Conservation (phyloP, 2,888 invertebrate species). For the Papilio protenor region DNA sequence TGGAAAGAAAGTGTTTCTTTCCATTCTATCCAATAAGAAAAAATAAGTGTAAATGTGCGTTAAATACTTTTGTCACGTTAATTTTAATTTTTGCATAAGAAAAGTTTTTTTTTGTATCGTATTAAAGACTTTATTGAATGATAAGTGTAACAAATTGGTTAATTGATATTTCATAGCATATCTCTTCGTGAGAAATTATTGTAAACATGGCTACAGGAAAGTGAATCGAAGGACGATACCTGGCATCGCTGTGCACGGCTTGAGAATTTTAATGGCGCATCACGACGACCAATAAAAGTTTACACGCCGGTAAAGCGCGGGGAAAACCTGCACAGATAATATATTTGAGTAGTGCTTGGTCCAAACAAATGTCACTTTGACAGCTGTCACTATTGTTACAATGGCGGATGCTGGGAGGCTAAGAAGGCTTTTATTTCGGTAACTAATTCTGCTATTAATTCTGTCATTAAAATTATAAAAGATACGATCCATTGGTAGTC, state of each 20-base stretch:
- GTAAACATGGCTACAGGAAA: constrained; percentile 43
- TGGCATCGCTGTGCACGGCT: constrained; percentile 47
- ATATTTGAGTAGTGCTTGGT: constrained; percentile 28
- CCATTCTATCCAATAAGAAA: too few species aligned
- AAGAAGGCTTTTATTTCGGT: neutral
- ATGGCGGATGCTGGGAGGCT: neutral
- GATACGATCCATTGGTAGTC: too few species aligned
- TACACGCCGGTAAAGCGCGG: constrained; percentile 44
- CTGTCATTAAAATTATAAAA: too few species aligned
- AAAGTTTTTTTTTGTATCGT: too few species aligned
- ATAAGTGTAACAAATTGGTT: constrained; percentile 1
- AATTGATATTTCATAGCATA: constrained; percentile 12
- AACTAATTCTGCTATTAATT: neutral
- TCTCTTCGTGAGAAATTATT: constrained; percentile 36
- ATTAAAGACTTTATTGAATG: neutral
- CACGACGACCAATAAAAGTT: constrained; percentile 52
- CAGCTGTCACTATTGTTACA: neutral
- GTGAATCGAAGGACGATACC: constrained; percentile 54
- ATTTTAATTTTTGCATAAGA: too few species aligned
- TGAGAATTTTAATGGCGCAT: constrained; percentile 55
- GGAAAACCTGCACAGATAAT: constrained; percentile 50
- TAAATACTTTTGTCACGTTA: too few species aligned
- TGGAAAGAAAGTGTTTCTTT: too few species aligned
- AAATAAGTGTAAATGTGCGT: too few species aligned
- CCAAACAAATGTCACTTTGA: neutral